phyloP scores from a whole-genome alignment of 2,113 vertebrate species.

The Lagopus muta region DNA sequence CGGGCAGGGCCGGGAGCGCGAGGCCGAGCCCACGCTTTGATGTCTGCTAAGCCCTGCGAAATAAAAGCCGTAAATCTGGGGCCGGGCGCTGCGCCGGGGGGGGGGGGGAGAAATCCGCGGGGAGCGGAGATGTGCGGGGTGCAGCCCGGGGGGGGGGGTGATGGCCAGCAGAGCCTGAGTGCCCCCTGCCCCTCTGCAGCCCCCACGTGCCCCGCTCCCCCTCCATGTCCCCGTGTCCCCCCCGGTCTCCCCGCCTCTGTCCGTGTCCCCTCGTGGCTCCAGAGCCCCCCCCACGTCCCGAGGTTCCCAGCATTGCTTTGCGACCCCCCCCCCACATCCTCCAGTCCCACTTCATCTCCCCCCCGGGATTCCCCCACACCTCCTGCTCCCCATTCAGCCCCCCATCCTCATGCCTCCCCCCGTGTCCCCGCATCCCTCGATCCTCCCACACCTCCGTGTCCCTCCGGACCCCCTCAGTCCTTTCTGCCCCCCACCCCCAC shows the following conservation, averaged over 20 bases:
- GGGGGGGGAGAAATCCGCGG: rapidly evolving
- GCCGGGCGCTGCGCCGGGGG: background rate
- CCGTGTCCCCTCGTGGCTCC: no score
- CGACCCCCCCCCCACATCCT: no score
- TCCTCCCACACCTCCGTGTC: background rate
- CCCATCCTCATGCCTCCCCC: background rate
- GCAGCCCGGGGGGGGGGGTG: background rate
- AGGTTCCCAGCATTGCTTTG: background rate
- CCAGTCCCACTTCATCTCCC: background rate
- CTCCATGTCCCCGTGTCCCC: no score
- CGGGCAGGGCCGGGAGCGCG: background rate
- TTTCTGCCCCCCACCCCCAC: no score
- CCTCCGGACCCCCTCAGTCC: background rate
- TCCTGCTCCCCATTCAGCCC: background rate
- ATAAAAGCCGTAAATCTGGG: conserved; percentile 22
- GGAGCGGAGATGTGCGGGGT: background rate
- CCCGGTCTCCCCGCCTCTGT: no score
- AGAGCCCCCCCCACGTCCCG: no score
- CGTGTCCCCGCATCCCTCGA: no score
- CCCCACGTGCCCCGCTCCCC: background rate
- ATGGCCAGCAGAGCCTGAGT: background rate
- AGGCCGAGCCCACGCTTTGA: background rate
- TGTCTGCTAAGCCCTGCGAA: background rate
- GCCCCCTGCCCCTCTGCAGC: no score
- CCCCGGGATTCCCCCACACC: background rate